A percentile compares a stretch with the other conserved stretches of the same genome.
These are phyloP conservation scores for Octopus bimaculoides DNA, from an alignment of 1,140 invertebrate species.

Conservation along the genomic window DNA sequence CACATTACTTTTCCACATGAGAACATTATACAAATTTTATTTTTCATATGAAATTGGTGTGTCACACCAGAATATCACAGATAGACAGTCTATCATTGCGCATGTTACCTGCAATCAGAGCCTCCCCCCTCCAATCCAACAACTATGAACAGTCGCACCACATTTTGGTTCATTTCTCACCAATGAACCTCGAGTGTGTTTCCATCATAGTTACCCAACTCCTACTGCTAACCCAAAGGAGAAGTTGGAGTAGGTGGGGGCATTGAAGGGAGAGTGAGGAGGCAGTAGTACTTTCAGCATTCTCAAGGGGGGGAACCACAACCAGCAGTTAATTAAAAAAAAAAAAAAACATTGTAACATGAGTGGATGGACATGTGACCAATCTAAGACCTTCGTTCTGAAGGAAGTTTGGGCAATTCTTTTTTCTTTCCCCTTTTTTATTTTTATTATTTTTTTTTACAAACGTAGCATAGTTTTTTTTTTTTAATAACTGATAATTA, in stretches of 20 bases:
- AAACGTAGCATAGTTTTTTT: no score
- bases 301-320: background rate
- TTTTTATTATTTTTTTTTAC: background rate
- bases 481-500: no score
- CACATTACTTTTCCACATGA: slow-evolving; percentile 2
- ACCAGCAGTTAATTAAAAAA: slow-evolving; percentile 6
- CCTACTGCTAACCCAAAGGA: background rate
- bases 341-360: background rate
- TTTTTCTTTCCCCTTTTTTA: background rate
- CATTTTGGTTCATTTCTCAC: no score
- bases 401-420: background rate
- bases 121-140: slow-evolving; percentile 7
- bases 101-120: slow-evolving; percentile 2
- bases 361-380: slow-evolving; percentile 1
- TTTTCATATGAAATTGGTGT: slow-evolving; percentile 11
- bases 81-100: slow-evolving; percentile 11
- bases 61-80: slow-evolving; percentile 11
- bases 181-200: no score
- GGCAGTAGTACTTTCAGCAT: background rate
- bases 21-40: slow-evolving; percentile 12
- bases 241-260: background rate
- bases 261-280: background rate
- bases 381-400: background rate
- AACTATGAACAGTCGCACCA: background rate
- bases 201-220: background rate